Percentiles rank a stretch among this genome's conserved stretches.
Evolutionary conservation across 2,888 invertebrate genomes (phyloP).

Genomic region (Pasiphila rectangulata): DNA sequence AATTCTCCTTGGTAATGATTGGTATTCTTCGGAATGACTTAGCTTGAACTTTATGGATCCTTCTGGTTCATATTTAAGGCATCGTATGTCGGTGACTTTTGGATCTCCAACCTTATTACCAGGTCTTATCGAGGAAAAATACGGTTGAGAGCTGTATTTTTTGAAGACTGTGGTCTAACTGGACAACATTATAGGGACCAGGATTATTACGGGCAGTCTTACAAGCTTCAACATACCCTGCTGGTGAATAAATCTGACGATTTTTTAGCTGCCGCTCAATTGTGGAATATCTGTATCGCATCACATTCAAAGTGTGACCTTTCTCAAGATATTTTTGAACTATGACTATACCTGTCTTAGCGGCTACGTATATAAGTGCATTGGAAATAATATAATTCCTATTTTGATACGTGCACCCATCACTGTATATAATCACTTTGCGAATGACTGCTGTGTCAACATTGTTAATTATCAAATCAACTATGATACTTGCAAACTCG

Average conservation of each 20-base stretch:
- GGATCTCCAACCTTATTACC: conserved; percentile 5
- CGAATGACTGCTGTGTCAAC: conserved; percentile 20
- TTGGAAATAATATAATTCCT: conserved; percentile 16
- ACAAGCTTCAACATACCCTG: conserved; percentile 23
- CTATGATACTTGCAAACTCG: conserved; percentile 22
- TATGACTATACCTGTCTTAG: conserved; percentile 18
- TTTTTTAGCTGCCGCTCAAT: conserved; percentile 43
- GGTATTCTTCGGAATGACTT: no score
- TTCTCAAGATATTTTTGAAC: conserved; percentile 31
- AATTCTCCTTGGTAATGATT: no score
- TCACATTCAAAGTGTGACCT: conserved; percentile 37
- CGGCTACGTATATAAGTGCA: conserved; percentile 18
- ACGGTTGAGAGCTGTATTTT: no score
- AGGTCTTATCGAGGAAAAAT: conserved; percentile 3
- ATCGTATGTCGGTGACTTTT: conserved; percentile 2
- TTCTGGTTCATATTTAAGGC: conserved; percentile 4
- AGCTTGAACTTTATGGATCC: conserved; percentile 4
- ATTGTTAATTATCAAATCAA: conserved; percentile 20
- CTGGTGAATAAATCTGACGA: conserved; percentile 24
- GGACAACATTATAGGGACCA: conserved; percentile 23
- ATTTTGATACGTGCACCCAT: conserved; percentile 16
- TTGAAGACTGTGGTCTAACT: conserved; percentile 20
- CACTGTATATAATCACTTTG: conserved; percentile 18
- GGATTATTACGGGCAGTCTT: conserved; percentile 24
- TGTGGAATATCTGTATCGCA: conserved; percentile 43